These are phyloP conservation scores for Epistrophe eligans DNA, from an alignment of 2,888 invertebrate species.

Conservation along the genomic window DNA sequence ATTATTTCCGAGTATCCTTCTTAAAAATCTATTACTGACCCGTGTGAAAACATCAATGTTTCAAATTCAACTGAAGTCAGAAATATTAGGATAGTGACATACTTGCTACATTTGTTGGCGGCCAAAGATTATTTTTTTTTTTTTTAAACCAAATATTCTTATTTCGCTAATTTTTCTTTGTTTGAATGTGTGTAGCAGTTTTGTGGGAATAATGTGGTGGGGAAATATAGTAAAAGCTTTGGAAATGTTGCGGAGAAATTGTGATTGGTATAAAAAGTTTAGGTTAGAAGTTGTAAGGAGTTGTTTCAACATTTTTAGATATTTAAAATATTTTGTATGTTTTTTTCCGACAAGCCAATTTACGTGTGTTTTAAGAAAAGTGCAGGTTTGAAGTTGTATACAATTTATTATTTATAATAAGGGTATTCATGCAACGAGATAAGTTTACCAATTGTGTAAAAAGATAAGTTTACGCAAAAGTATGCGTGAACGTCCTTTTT, in stretches of 20 bases:
- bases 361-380: too few species aligned
- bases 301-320: not conserved
- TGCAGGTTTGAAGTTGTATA: too few species aligned
- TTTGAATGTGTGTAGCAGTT: not conserved
- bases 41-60: not conserved
- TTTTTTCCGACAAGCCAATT: too few species aligned
- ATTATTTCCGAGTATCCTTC: too few species aligned
- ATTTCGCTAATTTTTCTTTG: not conserved
- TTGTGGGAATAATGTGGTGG: not conserved
- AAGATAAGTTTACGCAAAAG: too few species aligned
- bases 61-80: not conserved
- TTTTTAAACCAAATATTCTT: not conserved
- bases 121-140: not conserved
- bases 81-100: not conserved
- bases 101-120: not conserved
- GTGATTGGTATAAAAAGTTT: not conserved
- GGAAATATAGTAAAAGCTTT: slow-evolving; percentile 10
- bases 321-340: not conserved
- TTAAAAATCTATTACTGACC: too few species aligned
- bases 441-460: too few species aligned
- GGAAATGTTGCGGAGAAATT: not conserved
- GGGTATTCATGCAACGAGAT: too few species aligned
- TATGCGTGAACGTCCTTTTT: too few species aligned
- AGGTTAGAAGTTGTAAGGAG: not conserved
- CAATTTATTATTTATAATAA: too few species aligned